Evolutionary conservation across 2,797 vertebrate species (phyloP).

Genomic region (Mus minutoides): DNA sequence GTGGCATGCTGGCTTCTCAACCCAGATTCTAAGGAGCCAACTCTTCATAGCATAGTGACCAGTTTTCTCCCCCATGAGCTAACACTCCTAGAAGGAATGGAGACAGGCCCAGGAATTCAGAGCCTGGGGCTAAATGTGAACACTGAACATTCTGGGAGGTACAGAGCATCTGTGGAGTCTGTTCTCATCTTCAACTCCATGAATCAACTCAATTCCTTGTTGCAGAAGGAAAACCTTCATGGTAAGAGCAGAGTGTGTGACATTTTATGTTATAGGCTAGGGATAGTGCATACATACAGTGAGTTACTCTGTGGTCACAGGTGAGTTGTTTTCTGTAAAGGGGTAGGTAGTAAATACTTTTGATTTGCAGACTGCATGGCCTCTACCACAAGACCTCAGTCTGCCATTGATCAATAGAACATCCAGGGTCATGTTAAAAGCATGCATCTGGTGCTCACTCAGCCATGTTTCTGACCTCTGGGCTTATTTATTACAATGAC

Average conservation of each 20-base stretch:
- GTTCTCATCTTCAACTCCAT: constrained; percentile 92
- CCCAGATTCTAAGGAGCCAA: constrained; percentile 93
- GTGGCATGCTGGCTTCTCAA: constrained; percentile 97
- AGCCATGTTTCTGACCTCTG: neutral
- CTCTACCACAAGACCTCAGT: constrained; percentile 11
- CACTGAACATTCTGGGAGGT: constrained; percentile 90
- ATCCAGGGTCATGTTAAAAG: neutral
- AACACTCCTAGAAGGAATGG: constrained; percentile 90
- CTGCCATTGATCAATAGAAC: neutral
- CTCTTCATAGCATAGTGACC: constrained; percentile 95
- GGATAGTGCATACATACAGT: neutral
- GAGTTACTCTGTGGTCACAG: neutral
- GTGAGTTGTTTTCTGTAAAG: neutral
- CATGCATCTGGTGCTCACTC: neutral
- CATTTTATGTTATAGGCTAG: constrained; percentile 19
- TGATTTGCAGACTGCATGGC: neutral
- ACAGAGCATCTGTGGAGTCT: constrained; percentile 92
- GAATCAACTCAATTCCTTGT: constrained; percentile 88
- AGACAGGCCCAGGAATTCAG: constrained; percentile 88
- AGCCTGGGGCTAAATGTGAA: constrained; percentile 89
- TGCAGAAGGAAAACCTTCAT: constrained; percentile 92
- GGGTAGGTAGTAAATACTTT: constrained; percentile 22
- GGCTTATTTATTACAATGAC: neutral
- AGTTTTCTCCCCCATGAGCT: constrained; percentile 93
- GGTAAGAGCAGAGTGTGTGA: constrained; percentile 85